Conservation (phyloP, 2,888 invertebrate species). For the Alsophila aescularia region DNA sequence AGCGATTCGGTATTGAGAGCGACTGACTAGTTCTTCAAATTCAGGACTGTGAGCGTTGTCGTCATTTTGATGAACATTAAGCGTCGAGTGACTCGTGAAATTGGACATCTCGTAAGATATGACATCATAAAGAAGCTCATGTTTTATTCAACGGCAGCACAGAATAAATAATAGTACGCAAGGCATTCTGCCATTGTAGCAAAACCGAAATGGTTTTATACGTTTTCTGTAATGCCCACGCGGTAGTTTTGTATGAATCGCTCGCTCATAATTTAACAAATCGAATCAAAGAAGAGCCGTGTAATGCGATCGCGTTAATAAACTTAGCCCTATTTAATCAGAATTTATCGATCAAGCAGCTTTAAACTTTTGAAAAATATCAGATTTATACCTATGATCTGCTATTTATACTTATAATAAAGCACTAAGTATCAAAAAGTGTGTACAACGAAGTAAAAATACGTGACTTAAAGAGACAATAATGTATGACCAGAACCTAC, state of each 20-base stretch:
- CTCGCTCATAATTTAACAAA: conserved; percentile 15
- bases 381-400: no score
- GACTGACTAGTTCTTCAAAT: conserved; percentile 42
- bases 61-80: conserved; percentile 34
- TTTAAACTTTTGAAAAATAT: background rate
- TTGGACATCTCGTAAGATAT: conserved; percentile 27
- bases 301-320: conserved; percentile 9
- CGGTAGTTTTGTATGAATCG: conserved; percentile 6
- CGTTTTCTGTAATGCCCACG: conserved; percentile 15
- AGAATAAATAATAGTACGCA: no score
- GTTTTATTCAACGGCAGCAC: conserved; percentile 18
- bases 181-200: conserved; percentile 14
- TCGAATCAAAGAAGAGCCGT: conserved; percentile 1
- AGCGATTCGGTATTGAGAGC: conserved; percentile 45
- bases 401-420: no score
- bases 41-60: conserved; percentile 25
- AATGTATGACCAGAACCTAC: no score
- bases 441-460: no score
- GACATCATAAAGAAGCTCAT: conserved; percentile 21
- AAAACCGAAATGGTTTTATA: conserved; percentile 20
- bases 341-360: background rate
- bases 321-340: background rate
- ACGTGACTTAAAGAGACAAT: no score
- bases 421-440: no score
- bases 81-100: conserved; percentile 29